Percentiles rank a stretch among this genome's conserved stretches.
These are phyloP conservation scores for Terebella lapidaria DNA, from an alignment of 2,888 invertebrate species.

Conservation along the genomic window DNA sequence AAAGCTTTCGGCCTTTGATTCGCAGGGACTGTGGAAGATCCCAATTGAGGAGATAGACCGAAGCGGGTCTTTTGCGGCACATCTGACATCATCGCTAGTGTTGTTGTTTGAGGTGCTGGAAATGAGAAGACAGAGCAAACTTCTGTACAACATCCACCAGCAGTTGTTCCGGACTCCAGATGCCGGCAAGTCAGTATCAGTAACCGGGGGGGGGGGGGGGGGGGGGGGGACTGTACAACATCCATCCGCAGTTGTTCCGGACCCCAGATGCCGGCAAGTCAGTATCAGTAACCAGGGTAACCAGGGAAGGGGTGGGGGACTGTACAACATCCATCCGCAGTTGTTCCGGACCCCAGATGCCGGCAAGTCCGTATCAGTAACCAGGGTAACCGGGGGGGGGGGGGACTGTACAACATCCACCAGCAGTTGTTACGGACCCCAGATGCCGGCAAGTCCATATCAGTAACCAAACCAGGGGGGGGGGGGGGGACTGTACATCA, in stretches of 20 bases:
- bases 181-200: slow-evolving; percentile 67
- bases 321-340: slow-evolving; percentile 75
- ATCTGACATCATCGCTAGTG: slow-evolving; percentile 79
- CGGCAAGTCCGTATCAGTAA: slow-evolving; percentile 65
- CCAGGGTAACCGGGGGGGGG: no score
- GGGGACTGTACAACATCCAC: slow-evolving; percentile 74
- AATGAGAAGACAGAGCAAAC: slow-evolving; percentile 73
- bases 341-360: slow-evolving; percentile 75
- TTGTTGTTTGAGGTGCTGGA: slow-evolving; percentile 76
- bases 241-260: slow-evolving; percentile 72
- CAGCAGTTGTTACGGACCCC: slow-evolving; percentile 74
- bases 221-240: slow-evolving; percentile 73
- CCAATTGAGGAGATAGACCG: slow-evolving; percentile 85
- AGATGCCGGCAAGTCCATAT: slow-evolving; percentile 74
- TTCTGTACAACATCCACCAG: slow-evolving; percentile 72
- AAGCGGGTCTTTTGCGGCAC: slow-evolving; percentile 84
- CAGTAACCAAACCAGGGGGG: no score
- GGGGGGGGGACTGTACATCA: slow-evolving; percentile 73
- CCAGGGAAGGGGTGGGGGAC: no score
- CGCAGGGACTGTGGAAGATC: slow-evolving; percentile 87
- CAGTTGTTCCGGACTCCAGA: slow-evolving; percentile 78
- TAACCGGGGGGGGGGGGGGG: no score
- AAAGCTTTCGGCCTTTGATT: no score
- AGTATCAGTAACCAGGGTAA: no score
- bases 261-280: slow-evolving; percentile 83